A percentile compares a stretch with the other conserved stretches of the same genome.
Conservation (phyloP, 2,797 vertebrate genomes). For the Coregonus sp. region DNA sequence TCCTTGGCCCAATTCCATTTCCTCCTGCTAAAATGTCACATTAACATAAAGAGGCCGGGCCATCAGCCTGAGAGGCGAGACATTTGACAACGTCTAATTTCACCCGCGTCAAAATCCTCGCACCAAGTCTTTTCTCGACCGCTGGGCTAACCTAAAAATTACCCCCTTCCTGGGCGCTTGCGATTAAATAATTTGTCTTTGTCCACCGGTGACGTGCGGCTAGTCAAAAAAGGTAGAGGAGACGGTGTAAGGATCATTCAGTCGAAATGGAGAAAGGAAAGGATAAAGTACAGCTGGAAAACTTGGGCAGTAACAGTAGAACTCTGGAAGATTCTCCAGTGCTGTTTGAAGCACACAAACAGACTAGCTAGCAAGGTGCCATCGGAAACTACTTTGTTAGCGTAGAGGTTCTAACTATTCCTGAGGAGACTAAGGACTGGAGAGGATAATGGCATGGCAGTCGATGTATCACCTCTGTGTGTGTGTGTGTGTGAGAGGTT, state of each 20-base stretch:
- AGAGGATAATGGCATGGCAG: no score
- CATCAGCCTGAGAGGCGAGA: constrained; percentile 62
- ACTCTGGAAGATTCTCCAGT: not conserved
- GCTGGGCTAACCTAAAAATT: constrained; percentile 69
- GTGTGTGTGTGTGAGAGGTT: not conserved
- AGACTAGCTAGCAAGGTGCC: no score
- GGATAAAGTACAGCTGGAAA: not conserved
- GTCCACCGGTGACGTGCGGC: constrained; percentile 53
- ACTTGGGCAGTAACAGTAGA: no score
- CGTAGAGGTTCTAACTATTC: no score
- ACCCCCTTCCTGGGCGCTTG: constrained; percentile 61
- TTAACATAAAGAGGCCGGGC: constrained; percentile 76
- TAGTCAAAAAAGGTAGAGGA: not conserved
- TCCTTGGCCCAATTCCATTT: constrained; percentile 13
- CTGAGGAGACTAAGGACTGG: no score
- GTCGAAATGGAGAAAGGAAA: not conserved
- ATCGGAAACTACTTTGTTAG: no score
- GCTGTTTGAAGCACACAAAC: not conserved
- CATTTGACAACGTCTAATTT: constrained; percentile 78
- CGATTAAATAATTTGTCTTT: constrained; percentile 71
- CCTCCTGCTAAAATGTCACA: constrained; percentile 74
- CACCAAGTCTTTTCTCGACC: constrained; percentile 59
- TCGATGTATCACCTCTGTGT: not conserved
- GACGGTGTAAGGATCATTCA: not conserved
- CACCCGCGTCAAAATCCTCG: constrained; percentile 21